Evolutionary conservation across 1,140 invertebrate genomes (phyloP), one percentile per base, ranked within the genome.

Genomic region (Chelonus insularis): DNA sequence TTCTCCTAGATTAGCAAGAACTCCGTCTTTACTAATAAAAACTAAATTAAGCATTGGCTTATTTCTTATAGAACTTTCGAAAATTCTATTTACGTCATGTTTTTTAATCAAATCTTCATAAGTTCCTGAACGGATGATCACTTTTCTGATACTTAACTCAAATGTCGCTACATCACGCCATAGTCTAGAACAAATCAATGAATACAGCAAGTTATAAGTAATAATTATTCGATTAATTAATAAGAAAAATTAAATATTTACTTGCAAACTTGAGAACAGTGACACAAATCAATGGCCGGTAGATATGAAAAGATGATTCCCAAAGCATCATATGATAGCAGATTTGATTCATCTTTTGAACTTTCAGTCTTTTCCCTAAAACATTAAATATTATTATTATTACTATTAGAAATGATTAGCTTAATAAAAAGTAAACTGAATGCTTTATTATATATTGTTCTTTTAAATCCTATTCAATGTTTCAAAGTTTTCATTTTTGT

Each of bases 281-380:
- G 70, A 4, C 39, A 20, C n/a, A 80, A 47, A 43, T 80, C 75
- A 1, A 50, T 68, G 4, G 63, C 72, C 56, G 70, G 68, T 32
- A 80, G 66, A 68, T 73, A 64, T 32, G 74, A 67, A 60, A 82
- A 78, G 39, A 82, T 66, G 29, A 76, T 66, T 52, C 71, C 66
- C 23, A 79, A 63, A 52, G 77, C 72, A 25, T 80, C 78, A 36
- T 78, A 80, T 32, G 71, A 72, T 62, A 81, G 66, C 4, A 60
- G n/a, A n/a, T n/a, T 23, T 1, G 43, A 7, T 20, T 63, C 18
- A 25, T 62, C 20, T 7, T 41, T 20, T 18, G 9, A 23, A 32
- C 11, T 8, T 16, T 57, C 41, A 45, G 29, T 2, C 5, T 36
- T 21, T 45, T 45, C 16, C 14, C 14, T 39, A 34, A n/a, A n/a